Evolutionary conservation across 2,888 invertebrate genomes (phyloP), one percentile per base, ranked within the genome.

Genomic region (Brassicogethes aeneus): DNA sequence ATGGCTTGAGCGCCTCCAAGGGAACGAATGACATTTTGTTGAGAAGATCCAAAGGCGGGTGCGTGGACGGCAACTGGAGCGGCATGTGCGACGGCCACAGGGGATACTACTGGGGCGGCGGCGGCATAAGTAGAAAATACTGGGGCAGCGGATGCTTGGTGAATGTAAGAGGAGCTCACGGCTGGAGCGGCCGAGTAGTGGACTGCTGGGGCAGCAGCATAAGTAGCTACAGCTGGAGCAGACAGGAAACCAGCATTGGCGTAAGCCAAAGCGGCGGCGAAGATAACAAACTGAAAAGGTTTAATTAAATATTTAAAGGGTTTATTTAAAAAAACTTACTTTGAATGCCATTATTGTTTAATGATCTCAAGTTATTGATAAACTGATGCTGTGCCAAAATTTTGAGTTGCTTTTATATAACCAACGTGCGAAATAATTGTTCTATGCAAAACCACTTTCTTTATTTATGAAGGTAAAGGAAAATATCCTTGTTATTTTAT

Each of bases 181-280:
- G 37, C 50, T 10, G 55, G 52, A 13, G 55, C 55, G 32, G 55
- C 42, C 3, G 55, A 53, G 36, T 56, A 56, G 2, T 57, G 51
- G 13, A 55, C 54, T 15, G 58, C 56, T 15, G 50, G 48, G n/a
- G 56, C 45, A 17, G 50, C 56, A 35, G 56, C 48, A 15, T 55
- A 48, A n/a, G 52, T 50, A 2, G 57, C 52, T 14, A 56, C 54
- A 16, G 59, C 56, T 15, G 50, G 48, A 12, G 56, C 45, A 17
- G 50, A 46, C 13, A 79, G 60, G 53, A 72, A 61, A 48, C 81
- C 80, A 41, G 80, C 80, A 59, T 72, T 73, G 56, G 75, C 77
- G 48, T 73, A 70, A 54, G 78, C 75, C 65, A 77, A 71, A 55
- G 72, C 68, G 61, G 77, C 72, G 59, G 73, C 68, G 58, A 81